These are phyloP conservation scores for Sarcoramphus papa DNA, from an alignment of 2,797 vertebrate species.

Conservation along the genomic window DNA sequence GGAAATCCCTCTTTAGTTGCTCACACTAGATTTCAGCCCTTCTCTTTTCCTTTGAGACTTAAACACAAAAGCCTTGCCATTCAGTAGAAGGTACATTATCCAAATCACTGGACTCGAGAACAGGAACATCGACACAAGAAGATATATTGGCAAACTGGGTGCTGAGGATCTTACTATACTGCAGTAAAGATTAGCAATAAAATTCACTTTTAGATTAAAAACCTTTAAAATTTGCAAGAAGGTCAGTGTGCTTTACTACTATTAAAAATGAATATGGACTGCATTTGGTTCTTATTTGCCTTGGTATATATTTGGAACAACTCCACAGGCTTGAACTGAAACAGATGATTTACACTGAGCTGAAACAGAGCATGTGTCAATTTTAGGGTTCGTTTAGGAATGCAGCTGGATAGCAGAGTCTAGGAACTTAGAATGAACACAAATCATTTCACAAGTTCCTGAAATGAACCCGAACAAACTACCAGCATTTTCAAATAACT, in stretches of 20 bases:
- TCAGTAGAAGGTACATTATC: background rate
- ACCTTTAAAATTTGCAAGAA: background rate
- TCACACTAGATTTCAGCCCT: background rate
- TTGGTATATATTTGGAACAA: background rate
- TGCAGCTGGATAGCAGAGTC: background rate
- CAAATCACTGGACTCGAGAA: background rate
- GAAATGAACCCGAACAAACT: background rate
- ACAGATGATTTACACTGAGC: background rate
- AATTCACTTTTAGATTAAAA: background rate
- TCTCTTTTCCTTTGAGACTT: background rate
- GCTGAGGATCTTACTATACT: background rate
- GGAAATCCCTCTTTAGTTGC: background rate
- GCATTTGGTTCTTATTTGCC: background rate
- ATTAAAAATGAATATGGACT: background rate
- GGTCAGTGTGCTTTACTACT: background rate
- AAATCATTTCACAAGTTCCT: background rate
- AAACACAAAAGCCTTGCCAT: background rate
- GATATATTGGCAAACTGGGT: background rate
- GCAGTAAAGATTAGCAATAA: background rate
- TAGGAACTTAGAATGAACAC: background rate
- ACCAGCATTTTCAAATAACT: background rate
- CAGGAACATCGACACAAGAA: background rate
- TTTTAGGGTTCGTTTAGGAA: constrained; percentile 4
- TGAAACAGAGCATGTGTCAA: background rate
- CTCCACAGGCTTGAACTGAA: background rate